A percentile compares a stretch with the other conserved stretches of the same genome.
phyloP scores from a whole-genome alignment of 2,113 vertebrate genomes.

The Podocnemis expansa region DNA sequence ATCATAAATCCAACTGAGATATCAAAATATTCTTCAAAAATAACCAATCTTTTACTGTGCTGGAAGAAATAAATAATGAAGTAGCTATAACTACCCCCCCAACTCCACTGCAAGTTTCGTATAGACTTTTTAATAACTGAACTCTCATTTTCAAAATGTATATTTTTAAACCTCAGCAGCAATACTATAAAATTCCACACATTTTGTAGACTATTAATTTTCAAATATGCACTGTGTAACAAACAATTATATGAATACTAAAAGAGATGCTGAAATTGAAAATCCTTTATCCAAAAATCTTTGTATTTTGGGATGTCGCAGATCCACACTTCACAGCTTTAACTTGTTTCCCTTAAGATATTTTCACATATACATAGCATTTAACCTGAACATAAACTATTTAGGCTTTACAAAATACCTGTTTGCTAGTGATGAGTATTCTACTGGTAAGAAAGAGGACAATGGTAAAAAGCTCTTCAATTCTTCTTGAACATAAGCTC shows the following conservation, averaged over 20 bases:
- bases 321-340: background rate
- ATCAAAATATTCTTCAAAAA: background rate
- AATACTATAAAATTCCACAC: background rate
- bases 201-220: background rate
- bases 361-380: background rate
- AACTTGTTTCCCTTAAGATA: background rate
- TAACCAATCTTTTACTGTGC: background rate
- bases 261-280: background rate
- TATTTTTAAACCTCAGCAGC: background rate
- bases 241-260: background rate
- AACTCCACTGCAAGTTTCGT: background rate
- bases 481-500: background rate
- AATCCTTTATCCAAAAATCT: background rate
- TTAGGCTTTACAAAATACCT: background rate
- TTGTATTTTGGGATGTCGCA: background rate
- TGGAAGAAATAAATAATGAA: background rate
- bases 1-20: background rate
- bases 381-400: background rate
- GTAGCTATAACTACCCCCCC: background rate
- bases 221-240: too few species aligned
- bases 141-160: background rate
- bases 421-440: background rate
- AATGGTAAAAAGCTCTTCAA: too few species aligned
- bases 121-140: background rate
- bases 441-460: background rate